Percentiles rank a stretch among this genome's conserved stretches.
Conservation (phyloP, 2,888 invertebrate species). For the Aquatica leii region DNA sequence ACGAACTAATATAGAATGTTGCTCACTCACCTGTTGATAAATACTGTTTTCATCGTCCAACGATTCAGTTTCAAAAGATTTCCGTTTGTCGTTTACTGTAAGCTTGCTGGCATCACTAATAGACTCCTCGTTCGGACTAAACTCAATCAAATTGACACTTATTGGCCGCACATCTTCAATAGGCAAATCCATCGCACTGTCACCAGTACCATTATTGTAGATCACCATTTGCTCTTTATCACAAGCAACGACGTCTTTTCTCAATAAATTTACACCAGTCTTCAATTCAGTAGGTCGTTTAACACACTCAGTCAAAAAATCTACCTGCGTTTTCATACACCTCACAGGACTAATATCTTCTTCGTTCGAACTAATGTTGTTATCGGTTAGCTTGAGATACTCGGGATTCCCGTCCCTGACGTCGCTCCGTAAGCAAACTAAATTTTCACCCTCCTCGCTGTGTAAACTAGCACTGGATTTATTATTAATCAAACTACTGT, state of each 20-base stretch:
- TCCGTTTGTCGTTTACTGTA: slow-evolving; percentile 53
- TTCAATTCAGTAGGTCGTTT: not conserved
- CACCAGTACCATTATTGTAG: not conserved
- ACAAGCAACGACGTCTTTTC: not conserved
- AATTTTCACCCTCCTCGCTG: slow-evolving; percentile 23
- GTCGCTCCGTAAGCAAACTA: slow-evolving; percentile 25
- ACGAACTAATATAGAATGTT: too few relatives aligned
- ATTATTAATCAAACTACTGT: slow-evolving; percentile 41
- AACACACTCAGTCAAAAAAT: slow-evolving; percentile 10
- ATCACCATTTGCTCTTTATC: not conserved
- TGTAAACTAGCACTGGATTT: slow-evolving; percentile 18
- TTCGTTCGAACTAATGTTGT: slow-evolving; percentile 31
- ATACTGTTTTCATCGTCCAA: slow-evolving; percentile 62
- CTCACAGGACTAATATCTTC: slow-evolving; percentile 26
- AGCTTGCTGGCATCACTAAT: slow-evolving; percentile 31
- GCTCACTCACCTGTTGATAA: slow-evolving; percentile 67
- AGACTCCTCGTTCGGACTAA: slow-evolving; percentile 46
- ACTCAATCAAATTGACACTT: slow-evolving; percentile 54
- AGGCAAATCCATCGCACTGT: slow-evolving; percentile 24
- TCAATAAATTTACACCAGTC: not conserved
- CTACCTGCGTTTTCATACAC: not conserved
- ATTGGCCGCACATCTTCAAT: slow-evolving; percentile 39
- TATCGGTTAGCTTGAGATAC: slow-evolving; percentile 33
- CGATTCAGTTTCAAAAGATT: slow-evolving; percentile 54
- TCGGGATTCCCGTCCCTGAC: slow-evolving; percentile 28